Evolutionary conservation across 2,797 vertebrate genomes (phyloP), one percentile per base, ranked within the genome.

Genomic region (Lerista edwardsae): DNA sequence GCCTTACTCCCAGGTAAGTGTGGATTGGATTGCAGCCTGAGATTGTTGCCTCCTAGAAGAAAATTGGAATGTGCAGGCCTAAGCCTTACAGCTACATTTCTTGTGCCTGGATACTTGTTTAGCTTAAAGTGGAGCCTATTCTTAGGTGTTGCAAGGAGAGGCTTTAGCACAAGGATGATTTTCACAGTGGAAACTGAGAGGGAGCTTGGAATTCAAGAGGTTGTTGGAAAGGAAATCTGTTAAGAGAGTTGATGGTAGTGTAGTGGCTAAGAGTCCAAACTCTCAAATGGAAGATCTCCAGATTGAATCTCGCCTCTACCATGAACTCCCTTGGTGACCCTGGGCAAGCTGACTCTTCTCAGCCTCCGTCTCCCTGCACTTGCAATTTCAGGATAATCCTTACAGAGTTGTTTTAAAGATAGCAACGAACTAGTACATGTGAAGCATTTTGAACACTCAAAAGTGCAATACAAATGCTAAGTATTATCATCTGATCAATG

Each of bases 61-160:
- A 55, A 78, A 55, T 74, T 57, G 19, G 62, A 84, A n/a, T 61
- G 67, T 15, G 55, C 27, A 69, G 65, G 11, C 36, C 57, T 29
- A 76, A 10, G 41, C 21, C 72, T 62, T n/a, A 55, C 31, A 23
- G 1, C 47, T 59, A 36, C 55, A 44, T 6, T 87, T 64, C 64
- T 75, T 6, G 10, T 71, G 41, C 51, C 44, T 84, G 6, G 21
- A n/a, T 75, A 59, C 64, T 7, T 51, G 27, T 39, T 73, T 69
- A 36, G 44, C 31, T 75, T 84, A 64, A 44, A 69, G 71, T 64
- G 34, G 72, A 61, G 29, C 36, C 25, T 74, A 39, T 74, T 79
- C 71, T 39, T 83, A 78, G 31, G 71, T 80, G 78, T 47, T 87
- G 10, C 51, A 23, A 71, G 17, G 9, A 69, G 55, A 71, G 14